Conservation (phyloP, 2,888 invertebrate genomes). For the Bembecia ichneumoniformis region DNA sequence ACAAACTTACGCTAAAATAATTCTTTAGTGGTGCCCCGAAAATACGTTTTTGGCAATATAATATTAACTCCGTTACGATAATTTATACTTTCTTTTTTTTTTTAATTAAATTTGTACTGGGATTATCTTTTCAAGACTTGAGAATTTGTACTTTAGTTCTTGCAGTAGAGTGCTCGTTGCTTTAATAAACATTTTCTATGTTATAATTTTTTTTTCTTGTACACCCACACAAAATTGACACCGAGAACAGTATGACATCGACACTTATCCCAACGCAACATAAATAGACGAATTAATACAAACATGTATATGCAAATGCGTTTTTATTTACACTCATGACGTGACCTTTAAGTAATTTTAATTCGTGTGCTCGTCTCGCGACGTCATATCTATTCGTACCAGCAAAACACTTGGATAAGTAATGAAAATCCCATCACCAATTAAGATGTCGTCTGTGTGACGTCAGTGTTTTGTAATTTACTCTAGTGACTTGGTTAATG, state of each 20-base stretch:
- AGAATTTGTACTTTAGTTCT: constrained; percentile 69
- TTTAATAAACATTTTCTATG: constrained; percentile 18
- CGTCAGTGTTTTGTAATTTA: background rate
- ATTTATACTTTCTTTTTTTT: constrained; percentile 21
- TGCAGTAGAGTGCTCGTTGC: constrained; percentile 58
- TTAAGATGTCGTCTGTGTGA: background rate
- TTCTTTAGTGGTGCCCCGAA: constrained; percentile 49
- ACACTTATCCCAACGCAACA: constrained; percentile 47
- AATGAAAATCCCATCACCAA: background rate
- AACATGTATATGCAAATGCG: constrained; percentile 25
- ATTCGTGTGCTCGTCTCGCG: background rate
- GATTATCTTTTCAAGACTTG: constrained; percentile 61
- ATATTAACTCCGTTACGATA: constrained; percentile 51
- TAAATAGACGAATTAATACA: constrained; percentile 28
- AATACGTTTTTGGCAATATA: constrained; percentile 67
- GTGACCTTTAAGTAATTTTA: constrained; percentile 1
- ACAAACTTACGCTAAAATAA: constrained; percentile 54
- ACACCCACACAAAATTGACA: constrained; percentile 55
- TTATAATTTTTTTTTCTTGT: constrained; percentile 24
- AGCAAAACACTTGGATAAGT: background rate
- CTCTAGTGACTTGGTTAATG: constrained; percentile 42
- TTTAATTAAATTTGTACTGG: constrained; percentile 69
- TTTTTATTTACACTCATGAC: constrained; percentile 45
- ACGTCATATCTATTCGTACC: background rate
- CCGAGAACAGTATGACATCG: constrained; percentile 45